Evolutionary conservation across 2,797 vertebrate genomes (phyloP), one percentile per base, ranked within the genome.

Genomic region (Mus spretus): DNA sequence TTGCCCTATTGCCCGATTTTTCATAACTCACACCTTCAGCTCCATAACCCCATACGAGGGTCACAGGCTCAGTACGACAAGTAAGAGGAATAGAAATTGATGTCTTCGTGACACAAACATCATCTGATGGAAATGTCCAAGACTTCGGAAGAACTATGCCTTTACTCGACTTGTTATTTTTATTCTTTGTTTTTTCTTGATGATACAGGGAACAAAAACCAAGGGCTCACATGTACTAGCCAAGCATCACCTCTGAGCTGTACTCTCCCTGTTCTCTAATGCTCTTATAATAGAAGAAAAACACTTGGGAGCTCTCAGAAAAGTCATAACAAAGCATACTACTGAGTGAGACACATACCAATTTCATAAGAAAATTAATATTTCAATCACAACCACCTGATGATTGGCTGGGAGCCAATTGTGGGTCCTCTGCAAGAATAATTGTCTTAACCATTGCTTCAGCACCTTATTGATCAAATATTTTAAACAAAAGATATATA

Each of bases 241-340:
- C 7, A 77, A 47, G 28, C 12, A 28, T 20, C n/a, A 9, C 6
- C 57, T 3, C 74, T 63, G 74, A 78, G 40, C 40, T 34, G 6
- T 10, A 26, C 14, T 9, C 57, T 10, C 31, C 6, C 12, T 4
- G 12, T 20, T 28, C 55, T 28, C 22, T 22, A 40, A 77, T 63
- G 22, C 72, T 74, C 89, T 74, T 55, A 80, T 31, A 83, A 57
- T 65, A 83, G 67, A 78, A 59, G 37, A 9, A 90, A 80, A 59
- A 40, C 65, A 20, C 63, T 93, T 91, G 44, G 31, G 61, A 89
- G 81, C 34, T 67, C 67, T 94, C 72, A 89, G 47, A 31, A 83
- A 79, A 63, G 3, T 19, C 53, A 13, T 80, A 74, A 59, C 78
- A 22, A 87, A 87, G 17, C 13, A 0, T 90, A 75, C 88, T 26